Evolutionary conservation across 2,888 invertebrate species (phyloP).

Genomic region (Prosapia bicincta): DNA sequence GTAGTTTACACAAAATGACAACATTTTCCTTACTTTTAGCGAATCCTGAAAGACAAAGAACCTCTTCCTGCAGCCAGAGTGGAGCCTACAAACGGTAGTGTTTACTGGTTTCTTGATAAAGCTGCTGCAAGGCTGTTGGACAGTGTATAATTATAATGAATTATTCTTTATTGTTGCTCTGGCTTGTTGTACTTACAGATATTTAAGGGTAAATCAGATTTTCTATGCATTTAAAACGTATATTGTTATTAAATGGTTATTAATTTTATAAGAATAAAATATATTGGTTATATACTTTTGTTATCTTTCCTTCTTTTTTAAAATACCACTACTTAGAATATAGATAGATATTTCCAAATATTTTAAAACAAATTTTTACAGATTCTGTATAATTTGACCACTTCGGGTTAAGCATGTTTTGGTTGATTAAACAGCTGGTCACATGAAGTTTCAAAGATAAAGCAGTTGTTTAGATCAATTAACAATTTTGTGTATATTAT

Average conservation of each 20-base stretch:
- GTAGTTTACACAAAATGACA: too few species aligned
- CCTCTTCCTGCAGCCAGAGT: constrained; percentile 75
- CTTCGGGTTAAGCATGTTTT: too few species aligned
- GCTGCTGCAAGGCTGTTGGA: constrained; percentile 34
- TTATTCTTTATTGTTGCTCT: background rate
- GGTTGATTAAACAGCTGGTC: too few species aligned
- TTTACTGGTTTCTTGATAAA: constrained; percentile 54
- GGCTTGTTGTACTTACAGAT: background rate
- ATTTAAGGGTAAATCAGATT: background rate
- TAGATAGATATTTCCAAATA: too few species aligned
- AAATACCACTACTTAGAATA: too few species aligned
- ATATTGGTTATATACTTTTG: background rate
- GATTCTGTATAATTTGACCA: too few species aligned
- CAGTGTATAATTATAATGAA: background rate
- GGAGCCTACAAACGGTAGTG: constrained; percentile 61
- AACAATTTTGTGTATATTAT: too few species aligned
- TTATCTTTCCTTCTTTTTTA: too few species aligned
- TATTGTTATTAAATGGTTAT: background rate
- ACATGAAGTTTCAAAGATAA: too few species aligned
- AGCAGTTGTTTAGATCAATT: too few species aligned
- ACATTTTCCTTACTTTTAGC: constrained; percentile 55
- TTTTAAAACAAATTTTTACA: too few species aligned
- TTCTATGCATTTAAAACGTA: background rate
- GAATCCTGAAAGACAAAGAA: constrained; percentile 71
- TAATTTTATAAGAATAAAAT: background rate